Conservation (phyloP, 2,888 invertebrate species). For the Steinernema hermaphroditum region DNA sequence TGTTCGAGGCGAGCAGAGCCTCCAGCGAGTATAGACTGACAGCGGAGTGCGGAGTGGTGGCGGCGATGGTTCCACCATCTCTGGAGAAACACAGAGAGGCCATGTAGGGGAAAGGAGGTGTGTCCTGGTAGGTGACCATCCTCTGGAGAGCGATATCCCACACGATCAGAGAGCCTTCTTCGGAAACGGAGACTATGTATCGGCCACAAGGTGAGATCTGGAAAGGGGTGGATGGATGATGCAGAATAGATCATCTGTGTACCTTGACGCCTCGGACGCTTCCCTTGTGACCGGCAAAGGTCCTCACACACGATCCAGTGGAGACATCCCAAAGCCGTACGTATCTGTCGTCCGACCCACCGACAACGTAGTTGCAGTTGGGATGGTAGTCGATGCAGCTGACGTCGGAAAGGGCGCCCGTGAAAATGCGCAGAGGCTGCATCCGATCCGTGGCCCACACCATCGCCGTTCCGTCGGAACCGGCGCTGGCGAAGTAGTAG, state of each 20-base stretch:
- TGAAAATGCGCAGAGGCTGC: slow-evolving; percentile 87
- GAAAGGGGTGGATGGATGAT: no score
- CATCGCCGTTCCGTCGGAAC: slow-evolving; percentile 88
- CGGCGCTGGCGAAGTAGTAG: slow-evolving; percentile 90
- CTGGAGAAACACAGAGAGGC: slow-evolving; percentile 54
- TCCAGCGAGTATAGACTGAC: slow-evolving; percentile 51
- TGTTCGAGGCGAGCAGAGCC: slow-evolving; percentile 44
- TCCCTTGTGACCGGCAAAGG: slow-evolving; percentile 96
- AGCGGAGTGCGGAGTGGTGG: slow-evolving; percentile 46
- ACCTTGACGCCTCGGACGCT: slow-evolving; percentile 53
- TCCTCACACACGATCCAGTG: slow-evolving; percentile 84
- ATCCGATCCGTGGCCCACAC: slow-evolving; percentile 97
- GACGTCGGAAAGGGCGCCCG: slow-evolving; percentile 54
- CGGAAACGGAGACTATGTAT: slow-evolving; percentile 55
- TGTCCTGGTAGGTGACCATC: slow-evolving; percentile 45
- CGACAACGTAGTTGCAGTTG: slow-evolving; percentile 93
- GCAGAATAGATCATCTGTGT: no score
- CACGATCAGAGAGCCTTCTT: slow-evolving; percentile 56
- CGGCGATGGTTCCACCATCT: slow-evolving; percentile 61
- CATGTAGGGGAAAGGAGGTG: slow-evolving; percentile 37
- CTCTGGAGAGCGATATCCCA: slow-evolving; percentile 63
- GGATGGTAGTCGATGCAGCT: slow-evolving; percentile 94
- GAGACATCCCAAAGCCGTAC: slow-evolving; percentile 93
- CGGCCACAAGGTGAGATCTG: slow-evolving; percentile 62
- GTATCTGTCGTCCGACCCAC: slow-evolving; percentile 72